Evolutionary conservation across 1,140 invertebrate species (phyloP), one percentile per base, ranked within the genome.

Genomic region (Zaprionus taronus): DNA sequence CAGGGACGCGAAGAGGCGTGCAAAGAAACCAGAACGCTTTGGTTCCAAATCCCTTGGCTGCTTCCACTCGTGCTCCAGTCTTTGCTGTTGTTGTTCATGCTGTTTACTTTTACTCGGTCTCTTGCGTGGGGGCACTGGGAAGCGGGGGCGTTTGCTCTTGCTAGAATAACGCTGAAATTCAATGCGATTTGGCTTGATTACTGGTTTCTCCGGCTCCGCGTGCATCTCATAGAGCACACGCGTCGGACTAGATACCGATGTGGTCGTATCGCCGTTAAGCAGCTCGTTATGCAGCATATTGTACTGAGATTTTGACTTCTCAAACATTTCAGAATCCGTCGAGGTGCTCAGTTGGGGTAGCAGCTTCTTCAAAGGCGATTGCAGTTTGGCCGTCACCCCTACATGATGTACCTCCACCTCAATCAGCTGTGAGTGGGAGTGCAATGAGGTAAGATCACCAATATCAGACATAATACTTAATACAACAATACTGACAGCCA

Each of bases 351-450:
- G 51, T 15, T 68, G 70, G 3, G 81, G 82, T 2, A 90, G 44
- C 7, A 91, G 31, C 51, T 80, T 81, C 22, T 83, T 82, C 14
- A 92, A 44, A 5, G 91, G 91, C 0, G 91, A 92, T 14, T 84
- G 77, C 63, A 92, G 31, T 55, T 90, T 91, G 9, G 91, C 91
- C 20, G 91, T 92, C 0, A 92, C 91, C 7, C 91, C 91, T 56
- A 92, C 91, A 70, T 92, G 87, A n/a, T 90, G 77, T 5, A 92
- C 83, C 47, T 84, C 75, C 4, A 92, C 83, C 55, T 90, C 75
- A 65, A 92, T 91, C 44, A 91, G 63, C 51, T 89, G 83, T 5
- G 91, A 89, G 7, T 80, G 71, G 2, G 91, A 92, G 49, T 87
- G 90, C 24, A 77, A 51, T 51, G 56, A 66, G 20, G 74, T 73